Base-by-base conservation (phyloP, 2,888 invertebrate species). In the Meteorus colon region DNA sequence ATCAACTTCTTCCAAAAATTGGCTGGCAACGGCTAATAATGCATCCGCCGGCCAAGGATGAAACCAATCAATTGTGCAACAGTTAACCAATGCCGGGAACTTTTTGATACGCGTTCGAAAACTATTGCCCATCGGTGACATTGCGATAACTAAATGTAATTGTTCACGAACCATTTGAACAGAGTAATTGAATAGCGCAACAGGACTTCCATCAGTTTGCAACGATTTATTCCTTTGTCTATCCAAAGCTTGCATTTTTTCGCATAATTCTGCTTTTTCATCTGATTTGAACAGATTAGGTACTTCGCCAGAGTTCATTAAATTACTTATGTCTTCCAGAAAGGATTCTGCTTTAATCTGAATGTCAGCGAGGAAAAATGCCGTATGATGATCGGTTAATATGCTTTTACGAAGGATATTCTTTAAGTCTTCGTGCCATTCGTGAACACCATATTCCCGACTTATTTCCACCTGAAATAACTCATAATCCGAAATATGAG, bases 31-130 rank as follows among this genome's bases (percentile, higher is more conserved):
- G 0, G 97, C 97, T 37, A 96, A 89, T 37, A 98, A 89, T 0
- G 98, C 98, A 89, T 98, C 98, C 83, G 96, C 94, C 0, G 98
- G 98, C 98, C 98, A 98, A 63, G 96, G 93, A 91, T 96, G 97
- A 89, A 98, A 96, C 98, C 98, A 98, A 88, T 98, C 97, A 79
- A 98, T 97, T 0, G 97, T 98, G 88, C 98, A 98, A 87, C 97
- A 98, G 88, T 97, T 98, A 74, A 98, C 96, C 45, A 98, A 92
- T 0, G 97, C 94, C 0, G 98, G 98, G 87, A 98, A 98, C 89
- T 96, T 97, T 41, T 97, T 92, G 37, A 98, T 94, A 69, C 96
- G 92, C 76, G 93, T 94, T 34, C 96, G 91, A 85, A 98, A 94
- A 4, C 94, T 93, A 19, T 96, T 96, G 1, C 97, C 97, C 79